A percentile compares a stretch with the other conserved stretches of the same genome.
These are phyloP conservation scores for Dynastes maya DNA, from an alignment of 2,888 invertebrate species.

Conservation along the genomic window DNA sequence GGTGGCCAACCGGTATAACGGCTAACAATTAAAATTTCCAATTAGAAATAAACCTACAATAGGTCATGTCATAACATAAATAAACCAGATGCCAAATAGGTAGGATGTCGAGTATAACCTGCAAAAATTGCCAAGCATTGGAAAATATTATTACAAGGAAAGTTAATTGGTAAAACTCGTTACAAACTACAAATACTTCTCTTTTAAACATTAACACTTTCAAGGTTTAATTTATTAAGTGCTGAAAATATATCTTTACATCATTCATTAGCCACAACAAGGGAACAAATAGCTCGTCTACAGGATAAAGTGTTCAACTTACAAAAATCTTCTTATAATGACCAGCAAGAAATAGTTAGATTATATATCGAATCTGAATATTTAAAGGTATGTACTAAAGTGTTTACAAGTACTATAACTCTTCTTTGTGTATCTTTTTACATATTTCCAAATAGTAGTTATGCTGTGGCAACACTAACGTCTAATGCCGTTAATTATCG, in stretches of 20 bases:
- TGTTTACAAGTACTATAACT: no score
- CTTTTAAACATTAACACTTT: conserved; percentile 12
- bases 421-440: background rate
- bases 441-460: no score
- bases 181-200: background rate
- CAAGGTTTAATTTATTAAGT: conserved; percentile 44
- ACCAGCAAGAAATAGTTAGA: conserved; percentile 45
- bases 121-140: conserved; percentile 17
- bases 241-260: conserved; percentile 46
- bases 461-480: no score
- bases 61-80: background rate
- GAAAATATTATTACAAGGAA: conserved; percentile 24
- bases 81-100: background rate
- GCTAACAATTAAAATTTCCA: conserved; percentile 11
- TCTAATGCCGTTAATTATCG: no score
- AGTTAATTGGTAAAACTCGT: conserved; percentile 22
- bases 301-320: conserved; percentile 35
- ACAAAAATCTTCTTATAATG: conserved; percentile 28
- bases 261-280: conserved; percentile 19
- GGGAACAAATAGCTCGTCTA: conserved; percentile 18
- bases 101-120: conserved; percentile 14
- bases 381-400: conserved; percentile 31
- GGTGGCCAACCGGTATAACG: conserved; percentile 20
- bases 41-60: background rate
- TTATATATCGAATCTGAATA: conserved; percentile 42